Percentiles rank a stretch among this genome's conserved stretches.
These are phyloP conservation scores for Danaus plexippus DNA, from an alignment of 1,140 invertebrate genomes.

Conservation along the genomic window DNA sequence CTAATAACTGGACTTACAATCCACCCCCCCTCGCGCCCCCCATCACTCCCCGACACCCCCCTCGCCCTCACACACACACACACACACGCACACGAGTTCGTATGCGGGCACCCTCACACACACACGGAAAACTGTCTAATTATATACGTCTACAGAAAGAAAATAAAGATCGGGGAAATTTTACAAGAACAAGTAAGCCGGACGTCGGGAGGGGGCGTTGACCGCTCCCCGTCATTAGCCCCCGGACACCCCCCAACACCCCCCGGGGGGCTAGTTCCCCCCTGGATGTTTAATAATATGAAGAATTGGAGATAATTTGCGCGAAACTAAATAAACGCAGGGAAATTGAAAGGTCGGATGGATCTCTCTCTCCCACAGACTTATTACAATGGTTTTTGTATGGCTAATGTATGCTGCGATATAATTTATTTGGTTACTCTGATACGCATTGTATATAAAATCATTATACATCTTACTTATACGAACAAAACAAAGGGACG, in stretches of 20 bases:
- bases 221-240: constrained; percentile 65
- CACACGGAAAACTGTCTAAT: constrained; percentile 48
- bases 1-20: constrained; percentile 64
- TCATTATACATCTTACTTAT: too few relatives aligned
- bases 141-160: constrained; percentile 67
- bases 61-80: not conserved
- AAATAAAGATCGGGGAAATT: constrained; percentile 71
- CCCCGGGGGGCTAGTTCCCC: constrained; percentile 48
- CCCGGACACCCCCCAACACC: constrained; percentile 12
- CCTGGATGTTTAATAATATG: constrained; percentile 70
- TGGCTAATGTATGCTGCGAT: constrained; percentile 4
- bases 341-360: constrained; percentile 65
- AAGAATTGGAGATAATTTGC: constrained; percentile 72
- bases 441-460: too few relatives aligned
- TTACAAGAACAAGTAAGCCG: constrained; percentile 66
- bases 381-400: constrained; percentile 13
- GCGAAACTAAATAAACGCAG: constrained; percentile 70
- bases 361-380: constrained; percentile 14
- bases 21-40: constrained; percentile 28
- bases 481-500: too few relatives aligned
- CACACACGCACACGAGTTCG: constrained; percentile 8
- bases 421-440: too few relatives aligned
- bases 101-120: constrained; percentile 23
- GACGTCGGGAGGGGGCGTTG: constrained; percentile 51
- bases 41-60: constrained; percentile 27